These are phyloP conservation scores for Stenodema calcarata DNA, from an alignment of 2,888 invertebrate genomes.

Conservation along the genomic window DNA sequence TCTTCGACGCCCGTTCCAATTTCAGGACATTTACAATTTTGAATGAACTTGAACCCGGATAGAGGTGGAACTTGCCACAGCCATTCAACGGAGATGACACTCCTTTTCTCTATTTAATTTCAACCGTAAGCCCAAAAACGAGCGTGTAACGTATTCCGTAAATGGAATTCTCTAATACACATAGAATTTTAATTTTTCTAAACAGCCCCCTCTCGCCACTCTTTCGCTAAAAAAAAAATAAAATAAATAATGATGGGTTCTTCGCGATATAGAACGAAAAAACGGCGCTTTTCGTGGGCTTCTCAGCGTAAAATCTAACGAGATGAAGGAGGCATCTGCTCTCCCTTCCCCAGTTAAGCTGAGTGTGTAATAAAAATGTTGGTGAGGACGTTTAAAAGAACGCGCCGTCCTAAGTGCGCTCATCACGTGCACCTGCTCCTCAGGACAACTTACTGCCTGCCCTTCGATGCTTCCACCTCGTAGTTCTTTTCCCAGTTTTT, in stretches of 20 bases:
- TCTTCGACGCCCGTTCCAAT: too few relatives aligned
- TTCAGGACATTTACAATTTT: too few relatives aligned
- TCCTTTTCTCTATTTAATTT: neutral
- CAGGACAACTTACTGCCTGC: constrained; percentile 6
- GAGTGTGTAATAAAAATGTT: constrained; percentile 32
- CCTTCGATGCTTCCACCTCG: neutral
- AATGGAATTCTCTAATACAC: neutral
- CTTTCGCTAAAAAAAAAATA: neutral
- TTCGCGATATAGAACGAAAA: neutral
- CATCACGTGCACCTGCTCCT: constrained; percentile 28
- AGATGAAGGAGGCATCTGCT: constrained; percentile 12
- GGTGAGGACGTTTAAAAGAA: constrained; percentile 9
- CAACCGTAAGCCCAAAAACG: neutral
- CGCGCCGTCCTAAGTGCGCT: constrained; percentile 9
- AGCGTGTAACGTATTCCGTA: neutral
- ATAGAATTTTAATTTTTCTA: neutral
- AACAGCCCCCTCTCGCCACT: neutral
- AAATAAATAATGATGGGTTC: neutral
- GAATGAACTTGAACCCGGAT: too few relatives aligned
- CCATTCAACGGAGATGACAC: too few relatives aligned
- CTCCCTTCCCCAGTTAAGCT: constrained; percentile 3
- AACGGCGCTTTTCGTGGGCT: neutral
- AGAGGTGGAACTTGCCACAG: too few relatives aligned
- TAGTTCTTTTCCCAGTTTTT: neutral
- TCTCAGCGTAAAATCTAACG: neutral